Base-by-base conservation (phyloP, 64 coral and sea anemone genomes). In the Hydrozoanthus tunicans region DNA sequence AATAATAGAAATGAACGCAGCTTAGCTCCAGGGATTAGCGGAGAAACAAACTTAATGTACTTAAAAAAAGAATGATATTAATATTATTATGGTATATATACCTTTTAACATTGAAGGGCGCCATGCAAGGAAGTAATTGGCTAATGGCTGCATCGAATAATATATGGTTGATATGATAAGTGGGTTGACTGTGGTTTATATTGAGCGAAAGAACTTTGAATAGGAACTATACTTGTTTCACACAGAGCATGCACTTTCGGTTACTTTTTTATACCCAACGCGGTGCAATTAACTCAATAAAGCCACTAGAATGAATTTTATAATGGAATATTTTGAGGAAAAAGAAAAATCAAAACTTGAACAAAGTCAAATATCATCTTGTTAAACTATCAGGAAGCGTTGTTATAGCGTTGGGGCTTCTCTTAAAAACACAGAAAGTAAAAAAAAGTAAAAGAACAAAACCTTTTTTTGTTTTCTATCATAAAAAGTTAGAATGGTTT, bases 1-100 rank as follows among this genome's bases (percentile, higher is more conserved):
- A 69, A 86, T 15, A 86, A 86, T 86, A 69, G 79, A 53, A 51
- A 56, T 14, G 65, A 15, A 58, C 13, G 73, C 51, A 15, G 51
- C 51, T 59, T 58, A 88, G 55, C 53, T 73, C 52, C 84, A 26
- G 84, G 84, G 84, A 88, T 88, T 88, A 88, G 12, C 84, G 84
- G 84, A 88, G 74, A 72, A 58, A 88, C 23, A 9, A 88, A 74
- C 59, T 73, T 88, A 7, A 7, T 55, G 23, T 12, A 23, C 84
- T 26, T 23, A 88, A 73, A 26, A 88, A 51, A 6, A 12, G 4
- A 53, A 58, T 60, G 20, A 88, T 55, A 88, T 56, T 65, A 58
- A 79, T 79, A 79, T n/a, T 8, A 23, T 74, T 74, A 10, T 26
- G 26, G 57, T 60, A 59, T 26, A 11, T 43, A 43, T 43, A 51